Conservation (phyloP, 2,888 invertebrate species). For the Neoscelio sp. region DNA sequence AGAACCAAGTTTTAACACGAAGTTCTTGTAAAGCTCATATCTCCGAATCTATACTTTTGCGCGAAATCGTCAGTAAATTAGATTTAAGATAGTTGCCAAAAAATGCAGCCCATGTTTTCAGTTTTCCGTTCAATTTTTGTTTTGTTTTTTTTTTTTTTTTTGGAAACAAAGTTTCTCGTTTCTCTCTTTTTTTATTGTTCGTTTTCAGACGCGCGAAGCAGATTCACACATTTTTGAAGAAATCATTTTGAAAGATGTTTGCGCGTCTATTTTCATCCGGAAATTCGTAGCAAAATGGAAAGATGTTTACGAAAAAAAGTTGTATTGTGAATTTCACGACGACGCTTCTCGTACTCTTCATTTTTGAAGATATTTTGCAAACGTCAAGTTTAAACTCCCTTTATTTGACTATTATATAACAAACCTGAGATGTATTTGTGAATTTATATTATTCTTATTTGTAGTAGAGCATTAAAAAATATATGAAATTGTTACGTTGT, state of each 20-base stretch:
- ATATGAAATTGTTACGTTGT: slow-evolving; percentile 25
- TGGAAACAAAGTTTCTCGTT: neutral
- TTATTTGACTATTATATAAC: slow-evolving; percentile 34
- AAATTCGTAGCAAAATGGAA: slow-evolving; percentile 1
- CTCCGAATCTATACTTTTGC: slow-evolving; percentile 39
- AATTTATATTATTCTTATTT: slow-evolving; percentile 43
- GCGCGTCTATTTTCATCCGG: slow-evolving; percentile 20
- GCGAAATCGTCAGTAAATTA: slow-evolving; percentile 55
- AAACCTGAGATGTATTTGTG: neutral
- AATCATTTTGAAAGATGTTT: slow-evolving; percentile 24
- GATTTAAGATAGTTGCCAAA: slow-evolving; percentile 39
- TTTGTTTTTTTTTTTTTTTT: neutral
- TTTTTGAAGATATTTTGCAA: slow-evolving; percentile 32
- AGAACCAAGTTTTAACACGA: slow-evolving; percentile 32
- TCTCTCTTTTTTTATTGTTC: slow-evolving; percentile 5
- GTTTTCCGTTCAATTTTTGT: neutral
- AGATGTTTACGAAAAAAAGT: slow-evolving; percentile 33
- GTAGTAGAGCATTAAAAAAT: slow-evolving; percentile 7
- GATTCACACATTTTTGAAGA: slow-evolving; percentile 5
- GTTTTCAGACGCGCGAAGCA: neutral
- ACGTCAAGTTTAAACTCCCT: slow-evolving; percentile 21
- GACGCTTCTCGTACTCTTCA: slow-evolving; percentile 1
- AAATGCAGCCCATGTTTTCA: slow-evolving; percentile 20
- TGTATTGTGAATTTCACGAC: slow-evolving; percentile 29
- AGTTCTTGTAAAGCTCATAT: slow-evolving; percentile 54